Evolutionary conservation across 37 sponge, comb jelly and placozoan genomes (phyloP).

Genomic region (Corticium candelabrum): DNA sequence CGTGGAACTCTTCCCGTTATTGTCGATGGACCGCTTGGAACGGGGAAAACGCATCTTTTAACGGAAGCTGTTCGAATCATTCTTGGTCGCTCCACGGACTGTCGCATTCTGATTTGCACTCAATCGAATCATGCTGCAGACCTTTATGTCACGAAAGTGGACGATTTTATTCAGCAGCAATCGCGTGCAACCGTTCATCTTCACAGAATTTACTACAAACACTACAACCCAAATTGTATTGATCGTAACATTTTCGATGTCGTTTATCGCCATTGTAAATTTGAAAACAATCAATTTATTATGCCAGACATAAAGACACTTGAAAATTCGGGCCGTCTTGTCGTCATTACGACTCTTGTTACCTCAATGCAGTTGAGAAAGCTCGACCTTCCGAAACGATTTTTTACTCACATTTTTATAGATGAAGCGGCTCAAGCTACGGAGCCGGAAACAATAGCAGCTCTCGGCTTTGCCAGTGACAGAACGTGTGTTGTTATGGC

Average conservation of each 20-base stretch:
- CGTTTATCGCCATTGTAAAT: too few relatives aligned
- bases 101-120: neutral
- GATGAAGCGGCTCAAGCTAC: neutral
- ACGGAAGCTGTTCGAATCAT: neutral
- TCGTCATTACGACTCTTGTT: neutral
- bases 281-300: too few relatives aligned
- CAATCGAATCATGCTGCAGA: constrained; percentile 1
- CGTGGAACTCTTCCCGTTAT: neutral
- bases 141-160: neutral
- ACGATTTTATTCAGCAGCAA: too few relatives aligned
- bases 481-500: neutral
- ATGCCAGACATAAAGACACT: neutral
- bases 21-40: neutral
- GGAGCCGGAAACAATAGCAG: neutral
- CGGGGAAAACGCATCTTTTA: neutral
- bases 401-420: neutral
- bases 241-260: too few relatives aligned
- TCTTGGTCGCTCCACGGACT: neutral
- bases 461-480: neutral
- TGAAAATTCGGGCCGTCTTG: neutral
- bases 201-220: too few relatives aligned
- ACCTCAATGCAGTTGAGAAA: neutral
- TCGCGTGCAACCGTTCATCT: too few relatives aligned
- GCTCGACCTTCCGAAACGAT: neutral
- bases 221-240: too few relatives aligned